These are phyloP conservation scores for Eilema depressum DNA, from an alignment of 2,888 invertebrate species.

Conservation along the genomic window DNA sequence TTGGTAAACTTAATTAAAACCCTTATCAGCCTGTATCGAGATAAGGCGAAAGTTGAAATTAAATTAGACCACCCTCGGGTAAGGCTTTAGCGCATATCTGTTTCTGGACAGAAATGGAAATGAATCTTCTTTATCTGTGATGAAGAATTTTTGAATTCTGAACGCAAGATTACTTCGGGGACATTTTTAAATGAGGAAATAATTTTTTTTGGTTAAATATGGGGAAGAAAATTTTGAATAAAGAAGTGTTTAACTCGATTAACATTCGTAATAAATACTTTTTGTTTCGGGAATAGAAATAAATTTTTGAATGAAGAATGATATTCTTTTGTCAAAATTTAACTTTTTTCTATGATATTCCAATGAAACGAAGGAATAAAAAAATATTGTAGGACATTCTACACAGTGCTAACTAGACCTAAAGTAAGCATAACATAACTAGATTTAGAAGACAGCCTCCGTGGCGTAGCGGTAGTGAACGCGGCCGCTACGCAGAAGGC, in stretches of 20 bases:
- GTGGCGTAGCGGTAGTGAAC: too few species aligned
- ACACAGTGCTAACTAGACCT: too few species aligned
- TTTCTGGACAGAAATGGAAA: constrained; percentile 34
- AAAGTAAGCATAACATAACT: too few species aligned
- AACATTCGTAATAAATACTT: background rate
- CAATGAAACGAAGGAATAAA: too few species aligned
- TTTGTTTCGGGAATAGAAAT: background rate
- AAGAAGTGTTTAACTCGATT: background rate
- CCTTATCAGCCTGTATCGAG: constrained; percentile 51
- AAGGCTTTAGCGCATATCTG: constrained; percentile 25
- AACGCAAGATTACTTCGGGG: constrained; percentile 15
- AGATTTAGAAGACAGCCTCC: too few species aligned
- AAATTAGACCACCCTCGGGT: constrained; percentile 43
- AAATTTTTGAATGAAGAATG: too few species aligned
- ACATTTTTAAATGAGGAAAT: constrained; percentile 9
- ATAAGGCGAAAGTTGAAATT: constrained; percentile 54
- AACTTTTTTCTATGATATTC: too few species aligned
- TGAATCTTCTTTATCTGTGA: constrained; percentile 51
- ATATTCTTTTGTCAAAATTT: background rate
- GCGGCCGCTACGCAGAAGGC: too few species aligned
- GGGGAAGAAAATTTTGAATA: background rate
- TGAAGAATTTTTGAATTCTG: constrained; percentile 36
- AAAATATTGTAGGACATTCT: too few species aligned
- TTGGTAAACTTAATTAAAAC: constrained; percentile 53
- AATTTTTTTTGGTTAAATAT: background rate